phyloP scores from a whole-genome alignment of 2,113 vertebrate genomes.

The Carassius auratus region DNA sequence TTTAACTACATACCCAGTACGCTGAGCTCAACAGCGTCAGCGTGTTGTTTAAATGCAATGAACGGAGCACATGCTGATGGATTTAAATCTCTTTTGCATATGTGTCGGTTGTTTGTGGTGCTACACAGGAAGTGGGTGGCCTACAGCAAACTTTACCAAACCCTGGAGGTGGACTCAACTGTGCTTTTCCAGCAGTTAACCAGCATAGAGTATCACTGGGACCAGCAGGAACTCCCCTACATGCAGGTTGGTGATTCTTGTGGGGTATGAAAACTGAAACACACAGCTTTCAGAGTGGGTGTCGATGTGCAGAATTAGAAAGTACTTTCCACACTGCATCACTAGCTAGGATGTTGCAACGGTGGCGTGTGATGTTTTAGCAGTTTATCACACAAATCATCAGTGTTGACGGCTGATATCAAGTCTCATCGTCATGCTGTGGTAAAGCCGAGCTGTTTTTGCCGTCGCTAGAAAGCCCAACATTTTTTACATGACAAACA shows the following conservation, averaged over 20 bases:
- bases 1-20: not conserved
- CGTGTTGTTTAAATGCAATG: not conserved
- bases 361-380: not conserved
- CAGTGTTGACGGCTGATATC: not conserved
- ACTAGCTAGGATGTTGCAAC: not conserved
- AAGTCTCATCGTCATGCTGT: not conserved
- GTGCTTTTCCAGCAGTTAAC: constrained; percentile 92
- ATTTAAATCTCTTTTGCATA: constrained; percentile 28
- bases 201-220: constrained; percentile 96
- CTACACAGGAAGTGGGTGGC: constrained; percentile 90
- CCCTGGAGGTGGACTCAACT: constrained; percentile 89
- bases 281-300: not conserved
- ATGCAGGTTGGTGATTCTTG: constrained; percentile 70
- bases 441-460: not conserved
- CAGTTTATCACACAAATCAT: constrained; percentile 2
- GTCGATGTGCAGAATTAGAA: not conserved
- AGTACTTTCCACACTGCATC: not conserved
- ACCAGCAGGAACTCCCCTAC: constrained; percentile 84
- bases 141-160: constrained; percentile 95
- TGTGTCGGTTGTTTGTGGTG: constrained; percentile 32
- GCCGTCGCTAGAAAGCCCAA: not conserved
- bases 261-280: not conserved
- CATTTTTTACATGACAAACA: not conserved
- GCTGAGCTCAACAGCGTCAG: not conserved
- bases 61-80: not conserved